Base-by-base conservation (phyloP, 2,797 vertebrate genomes). In the Prunella strophiata region DNA sequence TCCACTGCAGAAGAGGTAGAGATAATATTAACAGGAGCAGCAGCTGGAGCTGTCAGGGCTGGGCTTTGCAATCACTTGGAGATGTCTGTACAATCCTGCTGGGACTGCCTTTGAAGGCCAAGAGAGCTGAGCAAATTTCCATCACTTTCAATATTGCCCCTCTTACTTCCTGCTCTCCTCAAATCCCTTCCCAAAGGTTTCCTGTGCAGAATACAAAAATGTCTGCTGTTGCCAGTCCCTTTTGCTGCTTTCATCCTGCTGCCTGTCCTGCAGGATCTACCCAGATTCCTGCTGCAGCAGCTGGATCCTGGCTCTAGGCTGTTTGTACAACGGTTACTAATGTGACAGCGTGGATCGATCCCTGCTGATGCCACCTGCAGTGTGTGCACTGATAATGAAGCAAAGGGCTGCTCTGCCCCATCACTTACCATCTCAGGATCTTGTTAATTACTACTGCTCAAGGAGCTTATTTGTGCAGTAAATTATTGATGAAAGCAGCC, bases 261-360 rank as follows among this genome's bases (percentile, higher is more conserved):
- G 13, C 10, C 20, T 51, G 6, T 80, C 22, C 29, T 30, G 43
- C 26, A 75, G 47, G n/a, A 70, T 30, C 11, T 73, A 27, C 26
- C 13, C 48, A 27, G 20, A n/a, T 7, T 30, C 22, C 48, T 12
- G 3, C 16, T 14, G 27, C 47, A 43, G 19, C 61, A 32, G 51
- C 0, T 4, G 77, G 17, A 72, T 9, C 18, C 30, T 3, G 3
- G 22, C 36, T 82, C n/a, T 52, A 18, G 55, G 70, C 54, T 57
- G 11, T 50, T 15, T 57, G 58, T 27, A 32, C 5, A 4, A 15
- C 1, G 2, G 2, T 43, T 61, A 25, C 5, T 4, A 7, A 32
- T 25, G 16, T 1, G 15, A 27, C 42, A 74, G 22, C 1, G 1
- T 1, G 63, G 42, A 63, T 65, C 1, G 0, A n/a, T 73, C 48